Evolutionary conservation across 2,888 invertebrate species (phyloP).

Genomic region (Chrysomela aeneicollis): DNA sequence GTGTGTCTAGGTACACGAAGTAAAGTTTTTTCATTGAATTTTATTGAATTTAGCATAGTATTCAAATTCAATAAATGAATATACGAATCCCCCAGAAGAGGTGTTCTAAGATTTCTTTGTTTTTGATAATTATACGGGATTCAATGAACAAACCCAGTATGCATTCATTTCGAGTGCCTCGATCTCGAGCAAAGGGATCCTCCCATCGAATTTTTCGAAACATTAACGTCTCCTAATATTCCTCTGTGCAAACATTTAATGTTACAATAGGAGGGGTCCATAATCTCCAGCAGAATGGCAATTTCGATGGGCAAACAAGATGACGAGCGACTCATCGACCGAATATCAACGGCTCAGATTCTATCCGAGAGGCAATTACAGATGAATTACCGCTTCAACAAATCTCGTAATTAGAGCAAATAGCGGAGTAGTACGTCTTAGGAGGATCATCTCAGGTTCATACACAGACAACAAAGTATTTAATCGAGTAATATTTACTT

Average conservation of each 20-base stretch:
- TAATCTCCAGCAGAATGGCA: conserved; percentile 56
- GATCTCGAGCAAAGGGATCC: no score
- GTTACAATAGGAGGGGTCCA: conserved; percentile 39
- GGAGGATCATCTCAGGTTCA: not conserved
- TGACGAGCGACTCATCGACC: conserved; percentile 47
- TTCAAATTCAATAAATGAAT: no score
- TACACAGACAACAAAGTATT: no score
- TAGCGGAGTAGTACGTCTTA: not conserved
- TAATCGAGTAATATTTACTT: no score
- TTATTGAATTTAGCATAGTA: no score
- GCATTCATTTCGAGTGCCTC: no score
- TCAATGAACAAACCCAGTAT: no score
- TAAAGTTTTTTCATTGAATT: no score
- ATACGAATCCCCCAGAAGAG: no score
- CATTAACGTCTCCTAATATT: conserved; percentile 31
- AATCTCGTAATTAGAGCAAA: conserved; percentile 54
- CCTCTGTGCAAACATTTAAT: conserved; percentile 52
- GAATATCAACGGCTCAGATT: conserved; percentile 37
- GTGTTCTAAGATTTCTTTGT: no score
- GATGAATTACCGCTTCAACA: conserved; percentile 60
- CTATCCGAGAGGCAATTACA: conserved; percentile 55
- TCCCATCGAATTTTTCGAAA: conserved; percentile 28
- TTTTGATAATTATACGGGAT: no score
- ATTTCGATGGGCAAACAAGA: conserved; percentile 59
- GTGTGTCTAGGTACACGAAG: no score